Evolutionary conservation across 2,888 invertebrate species (phyloP), one percentile per base, ranked within the genome.

Genomic region (Tenthredo scrophulariae): DNA sequence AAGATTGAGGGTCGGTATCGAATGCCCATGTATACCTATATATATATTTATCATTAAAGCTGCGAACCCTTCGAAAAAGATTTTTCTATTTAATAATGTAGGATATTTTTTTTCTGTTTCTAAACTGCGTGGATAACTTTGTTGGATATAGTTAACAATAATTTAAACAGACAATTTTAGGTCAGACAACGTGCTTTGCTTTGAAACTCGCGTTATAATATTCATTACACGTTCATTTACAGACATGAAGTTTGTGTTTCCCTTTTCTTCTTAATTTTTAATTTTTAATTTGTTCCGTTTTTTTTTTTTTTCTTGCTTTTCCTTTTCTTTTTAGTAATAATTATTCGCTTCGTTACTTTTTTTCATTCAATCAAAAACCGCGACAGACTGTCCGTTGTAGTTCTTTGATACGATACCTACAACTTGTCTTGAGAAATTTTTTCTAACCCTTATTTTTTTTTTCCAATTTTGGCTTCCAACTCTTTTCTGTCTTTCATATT

Each of bases 321-420:
- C 5, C 18, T 10, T 18, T 50, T 86, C 54, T 43, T 79, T 67
- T 7, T 54, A 50, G 62, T 62, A 26, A 62, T 22, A 22, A 62
- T 70, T 72, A 77, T 15, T 83, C 84, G 37, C 77, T 83, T 13
- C 46, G 84, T 62, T 62, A 33, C 65, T 83, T 77, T 85, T 86
- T 40, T 72, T 40, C 22, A 72, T 43, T n/a, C 22, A n/a, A 43
- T 74, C 43, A 74, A 74, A 74, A 74, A 74, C 22, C 72, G 43
- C 40, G 43, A 43, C 13, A 74, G 72, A 74, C 43, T 43, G 22
- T 15, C 22, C 22, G 13, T 74, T 26, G 72, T 74, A 43, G 43
- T 40, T 74, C 22, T n/a, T 74, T 74, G 40, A 74, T 29, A 10
- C 0, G 18, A 2, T 4, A n/a, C 6, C 2, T 58, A n/a, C 58